These are phyloP conservation scores for Lampris megalopsis DNA, from an alignment of 2,113 vertebrate genomes.

Conservation along the genomic window DNA sequence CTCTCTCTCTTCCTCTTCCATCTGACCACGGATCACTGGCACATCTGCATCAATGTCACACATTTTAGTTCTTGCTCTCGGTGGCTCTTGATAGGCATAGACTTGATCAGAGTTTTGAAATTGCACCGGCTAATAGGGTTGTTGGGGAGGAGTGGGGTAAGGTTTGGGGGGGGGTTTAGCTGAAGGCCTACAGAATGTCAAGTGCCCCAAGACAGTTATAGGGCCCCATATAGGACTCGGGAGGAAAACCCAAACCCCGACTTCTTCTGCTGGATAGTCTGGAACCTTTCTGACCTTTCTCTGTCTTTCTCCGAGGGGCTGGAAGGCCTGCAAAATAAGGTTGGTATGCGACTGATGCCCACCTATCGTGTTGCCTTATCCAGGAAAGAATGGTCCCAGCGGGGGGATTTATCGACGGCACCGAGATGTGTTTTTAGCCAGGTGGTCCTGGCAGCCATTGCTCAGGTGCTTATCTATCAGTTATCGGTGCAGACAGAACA, in stretches of 20 bases:
- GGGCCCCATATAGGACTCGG: background rate
- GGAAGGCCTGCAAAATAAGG: conserved; percentile 59
- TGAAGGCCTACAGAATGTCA: conserved; percentile 7
- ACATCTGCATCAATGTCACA: conserved; percentile 59
- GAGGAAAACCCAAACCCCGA: background rate
- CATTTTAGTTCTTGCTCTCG: conserved; percentile 20
- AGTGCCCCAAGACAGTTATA: background rate
- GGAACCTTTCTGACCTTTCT: background rate
- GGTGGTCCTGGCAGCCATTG: conserved; percentile 72
- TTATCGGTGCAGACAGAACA: conserved; percentile 73
- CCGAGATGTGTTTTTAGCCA: conserved; percentile 68
- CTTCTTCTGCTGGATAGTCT: background rate
- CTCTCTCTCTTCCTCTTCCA: conserved; percentile 40
- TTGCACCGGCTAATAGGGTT: conserved; percentile 41
- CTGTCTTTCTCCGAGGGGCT: conserved; percentile 46
- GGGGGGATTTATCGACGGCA: conserved; percentile 71
- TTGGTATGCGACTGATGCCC: conserved; percentile 46
- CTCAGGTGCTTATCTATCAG: conserved; percentile 78
- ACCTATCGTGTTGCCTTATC: conserved; percentile 52
- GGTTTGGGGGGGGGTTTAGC: too few species aligned
- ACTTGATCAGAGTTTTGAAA: conserved; percentile 47
- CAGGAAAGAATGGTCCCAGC: conserved; percentile 59
- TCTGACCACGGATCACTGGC: conserved; percentile 49
- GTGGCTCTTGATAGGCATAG: conserved; percentile 40
- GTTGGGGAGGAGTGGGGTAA: too few species aligned